Evolutionary conservation across 1,140 invertebrate species (phyloP), one percentile per base, ranked within the genome.

Genomic region (Musca domestica): DNA sequence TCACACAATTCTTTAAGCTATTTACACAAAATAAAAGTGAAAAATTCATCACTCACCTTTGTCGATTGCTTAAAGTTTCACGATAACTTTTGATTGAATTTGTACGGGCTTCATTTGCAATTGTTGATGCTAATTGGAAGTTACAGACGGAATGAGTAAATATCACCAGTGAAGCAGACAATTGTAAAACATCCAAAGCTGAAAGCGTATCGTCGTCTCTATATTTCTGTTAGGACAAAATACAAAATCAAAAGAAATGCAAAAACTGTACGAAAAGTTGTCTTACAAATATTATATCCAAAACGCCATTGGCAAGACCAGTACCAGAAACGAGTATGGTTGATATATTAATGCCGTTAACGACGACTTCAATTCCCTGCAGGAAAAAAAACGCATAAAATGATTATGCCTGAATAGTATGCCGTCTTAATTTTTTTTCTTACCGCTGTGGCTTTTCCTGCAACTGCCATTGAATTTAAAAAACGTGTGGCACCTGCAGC

Each of bases 141-240:
- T 80, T 80, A 22, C 73, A 76, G 0, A 80, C 48, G 3, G 77
- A 75, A 54, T 80, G 77, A 6, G 76, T 80, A 7, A 80, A 80
- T 6, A 77, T 66, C 1, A 79, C 51, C 15, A 79, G 27, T 23
- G 74, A 76, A 12, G 75, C 72, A 5, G 77, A 74, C 10, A 80
- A 58, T 22, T 80, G 73, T 3, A 80, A 49, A 12, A 79, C 56
- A 56, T 76, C 76, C 46, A 71, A 64, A 9, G 70, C 58, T 17
- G 49, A 69, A 7, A 79, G 20, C 0, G 41, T 14, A 17, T 76
- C 71, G 17, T 75, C 74, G 30, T 79, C 77, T 15, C 66, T 72
- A 47, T 10, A 74, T 68, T 69, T 79, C 77, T 72, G 67, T 41
- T n/a, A 61, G 22, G 19, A 67, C 41, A 41, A n/a, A 46, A 22